A percentile compares a stretch with the other conserved stretches of the same genome.
Evolutionary conservation across 2,797 vertebrate genomes (phyloP).

Genomic region (Phylloscopus collybita): DNA sequence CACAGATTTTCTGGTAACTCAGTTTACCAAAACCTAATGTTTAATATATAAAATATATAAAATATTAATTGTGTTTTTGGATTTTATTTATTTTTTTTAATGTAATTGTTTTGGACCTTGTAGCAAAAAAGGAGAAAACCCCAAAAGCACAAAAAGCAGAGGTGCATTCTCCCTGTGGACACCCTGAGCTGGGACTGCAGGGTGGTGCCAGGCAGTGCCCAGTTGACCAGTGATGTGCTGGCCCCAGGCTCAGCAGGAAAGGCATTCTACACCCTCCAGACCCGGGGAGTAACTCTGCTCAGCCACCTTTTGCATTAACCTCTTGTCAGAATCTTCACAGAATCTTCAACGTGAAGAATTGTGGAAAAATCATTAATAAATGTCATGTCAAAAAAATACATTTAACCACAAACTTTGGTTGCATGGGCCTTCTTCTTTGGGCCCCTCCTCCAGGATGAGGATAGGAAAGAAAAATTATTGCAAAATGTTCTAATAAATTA

Average conservation of each 20-base stretch:
- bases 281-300: neutral
- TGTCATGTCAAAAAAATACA: neutral
- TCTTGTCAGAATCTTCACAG: too few species aligned
- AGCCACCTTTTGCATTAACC: neutral
- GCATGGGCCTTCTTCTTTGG: neutral
- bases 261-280: neutral
- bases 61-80: neutral
- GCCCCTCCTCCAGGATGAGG: neutral
- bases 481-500: conserved; percentile 8
- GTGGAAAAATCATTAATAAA: neutral
- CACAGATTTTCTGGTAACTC: neutral
- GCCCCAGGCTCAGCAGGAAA: neutral
- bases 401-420: neutral
- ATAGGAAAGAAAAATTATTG: neutral
- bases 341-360: neutral
- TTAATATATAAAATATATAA: neutral
- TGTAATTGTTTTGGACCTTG: neutral
- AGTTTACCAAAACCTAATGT: neutral
- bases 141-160: neutral
- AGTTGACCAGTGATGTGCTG: accelerated
- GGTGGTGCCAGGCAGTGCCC: neutral
- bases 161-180: neutral
- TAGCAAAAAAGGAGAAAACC: neutral
- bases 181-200: neutral
- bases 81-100: neutral